Conservation (phyloP, 2,888 invertebrate genomes). For the Euproctis similis region DNA sequence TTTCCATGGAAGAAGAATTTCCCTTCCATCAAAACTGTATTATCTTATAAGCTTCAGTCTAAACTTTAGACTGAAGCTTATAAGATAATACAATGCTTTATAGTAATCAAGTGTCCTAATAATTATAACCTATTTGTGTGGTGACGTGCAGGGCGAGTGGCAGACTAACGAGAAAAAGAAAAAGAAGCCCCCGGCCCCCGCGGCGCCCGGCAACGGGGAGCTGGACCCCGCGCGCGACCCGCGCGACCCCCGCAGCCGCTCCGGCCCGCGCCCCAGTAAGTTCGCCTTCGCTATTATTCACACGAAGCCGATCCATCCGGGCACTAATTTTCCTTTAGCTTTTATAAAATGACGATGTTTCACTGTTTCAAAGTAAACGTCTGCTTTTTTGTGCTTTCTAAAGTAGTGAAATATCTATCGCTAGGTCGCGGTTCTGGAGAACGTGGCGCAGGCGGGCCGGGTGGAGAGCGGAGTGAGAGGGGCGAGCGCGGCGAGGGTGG, state of each 20-base stretch:
- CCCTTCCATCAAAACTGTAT: too few species aligned
- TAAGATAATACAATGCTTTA: too few species aligned
- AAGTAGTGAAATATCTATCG: neutral
- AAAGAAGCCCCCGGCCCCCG: conserved; percentile 81
- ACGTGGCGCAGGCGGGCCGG: conserved; percentile 29
- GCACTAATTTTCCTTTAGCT: neutral
- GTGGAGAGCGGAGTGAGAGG: conserved; percentile 32
- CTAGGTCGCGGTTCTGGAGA: conserved; percentile 57
- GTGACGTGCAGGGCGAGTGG: conserved; percentile 85
- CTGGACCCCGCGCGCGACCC: conserved; percentile 45
- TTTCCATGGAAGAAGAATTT: too few species aligned
- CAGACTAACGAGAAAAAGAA: conserved; percentile 91
- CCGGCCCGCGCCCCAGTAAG: conserved; percentile 50
- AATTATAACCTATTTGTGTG: too few species aligned
- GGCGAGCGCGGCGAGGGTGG: conserved; percentile 36
- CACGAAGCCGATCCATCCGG: neutral
- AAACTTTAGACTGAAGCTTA: too few species aligned
- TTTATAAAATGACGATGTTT: too few species aligned
- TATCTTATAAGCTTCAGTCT: too few species aligned
- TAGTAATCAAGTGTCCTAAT: too few species aligned
- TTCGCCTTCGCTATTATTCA: conserved; percentile 5
- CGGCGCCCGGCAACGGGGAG: conserved; percentile 66
- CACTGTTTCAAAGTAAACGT: too few species aligned
- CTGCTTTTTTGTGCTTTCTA: too few species aligned
- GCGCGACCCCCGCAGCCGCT: conserved; percentile 41